Evolutionary conservation across 2,888 invertebrate genomes (phyloP), one percentile per base, ranked within the genome.

Genomic region (Omphaloscelis lunosa): DNA sequence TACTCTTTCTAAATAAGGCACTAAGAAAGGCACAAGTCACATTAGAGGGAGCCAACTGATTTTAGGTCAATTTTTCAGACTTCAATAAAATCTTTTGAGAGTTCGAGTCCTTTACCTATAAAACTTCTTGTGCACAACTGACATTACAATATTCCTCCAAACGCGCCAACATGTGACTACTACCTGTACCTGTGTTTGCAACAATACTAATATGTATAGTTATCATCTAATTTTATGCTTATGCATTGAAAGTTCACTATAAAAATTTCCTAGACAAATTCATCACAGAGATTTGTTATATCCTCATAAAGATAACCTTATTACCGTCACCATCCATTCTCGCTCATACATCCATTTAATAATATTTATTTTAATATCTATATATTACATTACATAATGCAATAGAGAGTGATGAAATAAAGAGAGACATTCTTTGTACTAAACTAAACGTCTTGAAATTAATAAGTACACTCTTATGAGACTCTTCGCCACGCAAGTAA

Each of bases 341-440:
- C 92, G 86, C 93, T 90, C 95, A 91, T 89, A 92, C 94, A 93
- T 91, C 88, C 90, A 92, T 87, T 91, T 87, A 91, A 92, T 92
- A 91, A 88, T 88, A 93, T 92, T 93, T 92, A 93, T 92, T 93
- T 92, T 93, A 91, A 89, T 93, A 93, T 92, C 93, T 94, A 95
- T 88, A 93, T 89, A 92, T 92, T 92, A 93, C 90, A 85, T 88
- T 89, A 91, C 91, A 93, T 90, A 90, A 94, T 95, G 95, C 94
- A 95, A 93, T 96, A 96, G 96, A 96, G 96, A 96, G 96, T 96
- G 94, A 94, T 94, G 92, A 95, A 94, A 93, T 94, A 92, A 94
- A 96, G 96, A 96, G 96, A 96, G 96, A 96, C 96, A 93, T 94
- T 92, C 89, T 95, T 96, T 96, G 95, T 95, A 96, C 96, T 96